A percentile compares a stretch with the other conserved stretches of the same genome.
These are phyloP conservation scores for Diglossa cyanea DNA, from an alignment of 2,797 vertebrate genomes.

Conservation along the genomic window DNA sequence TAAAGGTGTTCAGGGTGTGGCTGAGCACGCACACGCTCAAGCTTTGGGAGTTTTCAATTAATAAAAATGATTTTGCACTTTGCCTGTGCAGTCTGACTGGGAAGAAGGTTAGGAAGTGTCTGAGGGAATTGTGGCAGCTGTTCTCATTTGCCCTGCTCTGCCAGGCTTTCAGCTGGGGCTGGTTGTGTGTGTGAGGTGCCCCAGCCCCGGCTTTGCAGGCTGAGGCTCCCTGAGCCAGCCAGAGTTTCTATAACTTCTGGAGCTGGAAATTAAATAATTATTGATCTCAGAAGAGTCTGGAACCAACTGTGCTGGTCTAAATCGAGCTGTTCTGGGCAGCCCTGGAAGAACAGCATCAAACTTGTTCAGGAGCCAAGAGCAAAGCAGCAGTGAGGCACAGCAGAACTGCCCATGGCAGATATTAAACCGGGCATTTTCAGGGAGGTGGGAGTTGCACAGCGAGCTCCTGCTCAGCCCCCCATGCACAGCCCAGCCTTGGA, in stretches of 20 bases:
- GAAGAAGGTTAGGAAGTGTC: not conserved
- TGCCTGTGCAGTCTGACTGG: not conserved
- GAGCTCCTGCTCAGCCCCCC: not conserved
- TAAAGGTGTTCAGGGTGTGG: not conserved
- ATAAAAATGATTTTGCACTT: not conserved
- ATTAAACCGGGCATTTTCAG: fast-evolving
- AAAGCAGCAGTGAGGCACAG: not conserved
- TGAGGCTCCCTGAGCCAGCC: not conserved
- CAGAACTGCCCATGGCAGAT: fast-evolving
- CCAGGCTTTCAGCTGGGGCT: not conserved
- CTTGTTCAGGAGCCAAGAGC: not conserved
- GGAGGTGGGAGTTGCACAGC: not conserved
- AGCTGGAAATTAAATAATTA: not conserved
- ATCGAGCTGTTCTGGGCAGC: not conserved
- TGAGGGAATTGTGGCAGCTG: not conserved
- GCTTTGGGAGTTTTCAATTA: not conserved
- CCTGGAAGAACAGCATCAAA: not conserved
- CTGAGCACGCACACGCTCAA: fast-evolving
- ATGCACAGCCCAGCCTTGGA: not conserved
- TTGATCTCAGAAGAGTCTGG: not conserved
- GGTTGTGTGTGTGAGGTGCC: fast-evolving
- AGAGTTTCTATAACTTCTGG: not conserved
- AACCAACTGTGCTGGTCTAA: not conserved
- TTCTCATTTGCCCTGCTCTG: fast-evolving
- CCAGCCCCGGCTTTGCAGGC: not conserved